Percentiles rank a stretch among this genome's conserved stretches.
Conservation (phyloP, 1,140 invertebrate species). For the Theocolax elegans region DNA sequence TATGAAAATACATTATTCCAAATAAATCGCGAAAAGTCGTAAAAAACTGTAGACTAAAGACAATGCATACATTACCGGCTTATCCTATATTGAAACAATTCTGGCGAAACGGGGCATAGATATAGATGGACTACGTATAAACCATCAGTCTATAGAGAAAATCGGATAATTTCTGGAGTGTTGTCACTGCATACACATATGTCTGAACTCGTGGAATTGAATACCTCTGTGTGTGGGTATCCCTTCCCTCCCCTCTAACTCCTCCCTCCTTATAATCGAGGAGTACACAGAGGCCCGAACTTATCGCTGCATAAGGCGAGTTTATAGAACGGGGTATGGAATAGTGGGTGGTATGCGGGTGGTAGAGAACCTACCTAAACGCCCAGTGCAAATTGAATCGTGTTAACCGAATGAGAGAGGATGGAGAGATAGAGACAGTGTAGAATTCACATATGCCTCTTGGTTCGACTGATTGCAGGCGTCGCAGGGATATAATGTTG, state of each 20-base stretch:
- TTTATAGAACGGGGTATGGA: slow-evolving; percentile 2
- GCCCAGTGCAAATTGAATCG: slow-evolving; percentile 46
- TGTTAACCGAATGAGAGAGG: slow-evolving; percentile 41
- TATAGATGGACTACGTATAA: too few species aligned
- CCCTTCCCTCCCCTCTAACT: background rate
- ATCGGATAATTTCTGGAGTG: background rate
- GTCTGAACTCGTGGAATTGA: background rate
- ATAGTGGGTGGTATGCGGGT: background rate
- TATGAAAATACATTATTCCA: too few species aligned
- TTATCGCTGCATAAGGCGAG: slow-evolving; percentile 3
- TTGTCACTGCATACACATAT: background rate
- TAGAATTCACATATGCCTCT: slow-evolving; percentile 9
- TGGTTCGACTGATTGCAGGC: slow-evolving; percentile 55
- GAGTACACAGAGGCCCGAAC: background rate
- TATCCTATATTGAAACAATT: too few species aligned
- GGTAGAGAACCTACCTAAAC: slow-evolving; percentile 1
- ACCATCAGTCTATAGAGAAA: too few species aligned
- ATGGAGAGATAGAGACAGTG: too few species aligned
- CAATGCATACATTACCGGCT: too few species aligned
- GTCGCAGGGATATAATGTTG: slow-evolving; percentile 65
- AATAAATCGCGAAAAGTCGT: background rate
- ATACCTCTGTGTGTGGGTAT: background rate
- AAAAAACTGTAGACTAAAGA: slow-evolving; percentile 10
- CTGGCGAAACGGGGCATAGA: too few species aligned
- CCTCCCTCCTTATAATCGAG: slow-evolving; percentile 18